Base-by-base conservation (phyloP, 2,888 invertebrate genomes). In the Allygus modestus region DNA sequence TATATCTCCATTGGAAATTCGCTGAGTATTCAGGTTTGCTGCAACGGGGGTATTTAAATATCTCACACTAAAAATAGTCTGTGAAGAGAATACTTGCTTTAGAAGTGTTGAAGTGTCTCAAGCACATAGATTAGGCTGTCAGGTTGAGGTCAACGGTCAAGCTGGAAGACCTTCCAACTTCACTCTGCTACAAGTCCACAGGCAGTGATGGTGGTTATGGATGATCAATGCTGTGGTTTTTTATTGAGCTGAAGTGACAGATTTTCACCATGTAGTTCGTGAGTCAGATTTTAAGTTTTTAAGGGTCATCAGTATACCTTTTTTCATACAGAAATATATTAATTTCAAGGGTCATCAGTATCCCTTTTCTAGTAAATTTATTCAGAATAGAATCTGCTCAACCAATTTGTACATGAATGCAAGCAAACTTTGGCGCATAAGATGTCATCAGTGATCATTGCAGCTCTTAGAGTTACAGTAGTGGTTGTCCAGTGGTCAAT, bases 271-370 rank as follows among this genome's bases (percentile, higher is more conserved):
- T 46, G 46, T 46, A 46, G 46, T 11, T 37, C 46, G 46, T 46
- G 46, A 61, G 23, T 61, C 61, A 23, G 12, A 61, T 4, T 7
- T 61, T 61, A 23, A 61, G 4, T 28, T 28, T 61, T 61, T 23
- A 61, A 61, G 61, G 61, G 61, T 61, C 61, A 61, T 58, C n/a
- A 61, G 61, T 28, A 61, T 61, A 5, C 61, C 28, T 61, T 37
- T n/a, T 61, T 61, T 61, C 23, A 61, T 23, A 28, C 20, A 61
- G 28, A 61, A 5, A 61, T 58, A n/a, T n/a, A 9, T 61, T 28
- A 2, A 61, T 61, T 28, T 28, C 9, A 17, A 61, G 61, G 61
- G 61, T 61, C 61, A 61, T 9, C 61, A 61, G 26, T 61, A 61
- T 61, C 61, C 61, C 61, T 61, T 37, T 37, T 37, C 9, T 11